Base-by-base conservation (phyloP, 92 coral and sea anemone species). In the Siderastrea siderea region DNA sequence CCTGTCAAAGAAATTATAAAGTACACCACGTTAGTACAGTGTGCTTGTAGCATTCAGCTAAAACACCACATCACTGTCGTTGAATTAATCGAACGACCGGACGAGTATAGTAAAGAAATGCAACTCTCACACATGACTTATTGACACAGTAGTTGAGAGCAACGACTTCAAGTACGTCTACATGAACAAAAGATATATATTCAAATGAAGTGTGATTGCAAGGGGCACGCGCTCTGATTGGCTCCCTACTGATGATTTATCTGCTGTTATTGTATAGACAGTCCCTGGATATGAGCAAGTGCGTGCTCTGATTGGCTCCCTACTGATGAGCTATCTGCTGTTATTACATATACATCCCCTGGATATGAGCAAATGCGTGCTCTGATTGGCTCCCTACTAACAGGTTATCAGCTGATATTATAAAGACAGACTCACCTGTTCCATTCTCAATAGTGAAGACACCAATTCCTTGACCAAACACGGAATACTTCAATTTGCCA, bases 391-490 rank as follows among this genome's bases (percentile, higher is more conserved):
- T 26, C 38, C 38, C 38, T 26, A 26, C 38, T 26, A 0, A 26
- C 38, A 26, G 38, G 38, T 26, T 26, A 26, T 26, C 38, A 26
- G 38, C 38, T 26, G 38, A 0, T 26, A 26, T 26, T 26, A 26
- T 26, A 26, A 0, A 26, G 38, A 26, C 38, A 26, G 19, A 60
- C 90, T 81, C 73, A 95, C 99, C 99, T 73, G 96, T 87, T 38
- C 69, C 67, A 47, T 87, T 85, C 72, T 95, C 93, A 47, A 92
- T 92, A 10, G 88, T 78, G 54, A 97, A 97, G 81, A 86, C 92
- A 38, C 96, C 93, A 14, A 91, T 89, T 3, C 96, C 95, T 74
- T 96, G 94, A 47, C 98, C 98, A 55, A 87, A 95, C 38, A 92
- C 93, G 15, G 95, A 68, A 86, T 92, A 97, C 74, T 68, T 90